These are phyloP conservation scores for Rhyacophila evoluta DNA, from an alignment of 2,888 invertebrate species.

Conservation along the genomic window DNA sequence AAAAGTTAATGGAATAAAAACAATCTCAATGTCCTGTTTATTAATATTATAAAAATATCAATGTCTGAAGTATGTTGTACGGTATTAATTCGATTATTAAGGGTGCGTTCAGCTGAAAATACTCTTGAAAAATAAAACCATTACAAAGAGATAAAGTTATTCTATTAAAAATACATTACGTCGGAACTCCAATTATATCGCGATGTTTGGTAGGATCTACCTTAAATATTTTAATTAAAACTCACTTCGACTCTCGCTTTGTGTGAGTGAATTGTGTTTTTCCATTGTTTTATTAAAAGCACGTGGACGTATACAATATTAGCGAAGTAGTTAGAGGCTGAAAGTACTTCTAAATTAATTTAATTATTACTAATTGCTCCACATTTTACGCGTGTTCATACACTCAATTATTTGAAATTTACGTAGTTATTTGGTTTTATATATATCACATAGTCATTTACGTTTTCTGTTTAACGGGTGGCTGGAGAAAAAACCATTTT, in stretches of 20 bases:
- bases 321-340: neutral
- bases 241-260: neutral
- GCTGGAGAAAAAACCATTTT: no score
- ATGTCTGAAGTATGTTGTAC: no score
- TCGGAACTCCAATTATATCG: neutral
- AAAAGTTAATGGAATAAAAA: neutral
- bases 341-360: neutral
- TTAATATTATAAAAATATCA: neutral
- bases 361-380: neutral
- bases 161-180: slow-evolving; percentile 3
- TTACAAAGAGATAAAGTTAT: neutral
- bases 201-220: neutral
- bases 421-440: no score
- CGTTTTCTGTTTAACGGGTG: no score
- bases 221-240: neutral
- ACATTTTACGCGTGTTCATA: no score
- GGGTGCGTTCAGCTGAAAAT: neutral
- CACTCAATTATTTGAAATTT: no score
- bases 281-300: slow-evolving; percentile 14
- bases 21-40: neutral
- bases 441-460: no score
- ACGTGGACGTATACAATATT: neutral
- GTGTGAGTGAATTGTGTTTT: neutral
- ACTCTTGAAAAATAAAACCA: neutral
- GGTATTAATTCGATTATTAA: neutral